Base-by-base conservation (phyloP, 2,113 vertebrate species). In the Pleuronectes platessa region DNA sequence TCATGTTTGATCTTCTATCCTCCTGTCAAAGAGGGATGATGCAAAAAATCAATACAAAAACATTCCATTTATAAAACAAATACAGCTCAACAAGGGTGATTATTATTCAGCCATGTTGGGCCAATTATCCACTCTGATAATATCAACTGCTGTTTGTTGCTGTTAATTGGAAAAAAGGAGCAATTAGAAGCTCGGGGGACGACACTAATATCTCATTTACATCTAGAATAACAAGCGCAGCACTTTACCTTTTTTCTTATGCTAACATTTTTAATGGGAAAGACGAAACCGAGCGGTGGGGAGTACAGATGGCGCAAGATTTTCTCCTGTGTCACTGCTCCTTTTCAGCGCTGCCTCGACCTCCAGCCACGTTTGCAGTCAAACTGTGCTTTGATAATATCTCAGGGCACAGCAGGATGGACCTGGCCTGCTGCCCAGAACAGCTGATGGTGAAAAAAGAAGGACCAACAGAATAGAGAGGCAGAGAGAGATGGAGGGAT, bases 351-450 rank as follows among this genome's bases (percentile, higher is more conserved):
- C 17, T 49, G 53, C 27, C 67, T 71, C 54, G 58, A 53, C 37
- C 67, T 71, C 54, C 61, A 53, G 10, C 60, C 40, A 40, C 69
- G 65, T 90, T 81, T 88, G 79, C 73, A 78, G 82, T 84, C 76
- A 81, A 73, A 83, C 78, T 90, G 82, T 78, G 69, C 81, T 83
- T 88, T 88, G 86, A 86, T 89, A 85, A 91, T 81, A 87, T 88
- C 78, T 67, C 64, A 18, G 14, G 47, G 17, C 68, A 54, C 76
- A 76, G 62, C 84, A 78, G 89, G 61, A 86, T 87, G 62, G 76
- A 86, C 75, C 71, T 92, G 90, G 83, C 76, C 87, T 51, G 76
- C 58, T 49, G 76, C 86, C 81, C 54, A 61, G 55, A 81, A 78
- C 51, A 87, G 59, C 79, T 89, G 79, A 79, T 88, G 82, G 49